phyloP scores from a whole-genome alignment of 2,888 invertebrate species.

The Liodrosophila aerea region DNA sequence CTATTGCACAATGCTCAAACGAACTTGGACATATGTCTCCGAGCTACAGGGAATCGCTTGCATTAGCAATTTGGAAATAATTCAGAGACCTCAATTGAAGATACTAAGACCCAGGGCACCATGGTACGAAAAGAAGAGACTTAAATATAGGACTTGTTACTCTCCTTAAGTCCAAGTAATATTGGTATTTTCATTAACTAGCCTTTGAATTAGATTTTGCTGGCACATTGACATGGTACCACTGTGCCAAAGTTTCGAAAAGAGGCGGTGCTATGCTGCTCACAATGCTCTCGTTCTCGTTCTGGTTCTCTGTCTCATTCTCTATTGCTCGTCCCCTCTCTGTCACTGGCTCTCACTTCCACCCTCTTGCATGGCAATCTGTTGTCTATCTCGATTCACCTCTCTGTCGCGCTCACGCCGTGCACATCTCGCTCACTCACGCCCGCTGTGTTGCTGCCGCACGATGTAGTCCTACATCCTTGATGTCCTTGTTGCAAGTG shows the following conservation, averaged over 20 bases:
- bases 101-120: too few species aligned
- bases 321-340: not conserved
- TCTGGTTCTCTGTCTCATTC: slow-evolving; percentile 5
- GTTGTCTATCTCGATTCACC: slow-evolving; percentile 54
- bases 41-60: too few species aligned
- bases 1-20: too few species aligned
- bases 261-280: slow-evolving; percentile 51
- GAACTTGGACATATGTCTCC: too few species aligned
- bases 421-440: slow-evolving; percentile 16
- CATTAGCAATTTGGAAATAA: too few species aligned
- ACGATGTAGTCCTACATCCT: slow-evolving; percentile 24
- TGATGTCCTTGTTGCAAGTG: slow-evolving; percentile 80
- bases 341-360: slow-evolving; percentile 28
- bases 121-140: too few species aligned
- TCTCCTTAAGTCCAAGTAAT: too few species aligned
- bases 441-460: slow-evolving; percentile 24
- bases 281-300: slow-evolving; percentile 29
- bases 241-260: slow-evolving; percentile 51
- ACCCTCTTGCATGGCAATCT: slow-evolving; percentile 43
- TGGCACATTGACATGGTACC: too few species aligned
- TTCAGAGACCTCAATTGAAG: too few species aligned
- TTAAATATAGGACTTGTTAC: too few species aligned
- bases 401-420: slow-evolving; percentile 16
- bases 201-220: too few species aligned
- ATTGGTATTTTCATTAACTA: too few species aligned